Base-by-base conservation (phyloP, 2,113 vertebrate genomes). In the Urocolius indicus region DNA sequence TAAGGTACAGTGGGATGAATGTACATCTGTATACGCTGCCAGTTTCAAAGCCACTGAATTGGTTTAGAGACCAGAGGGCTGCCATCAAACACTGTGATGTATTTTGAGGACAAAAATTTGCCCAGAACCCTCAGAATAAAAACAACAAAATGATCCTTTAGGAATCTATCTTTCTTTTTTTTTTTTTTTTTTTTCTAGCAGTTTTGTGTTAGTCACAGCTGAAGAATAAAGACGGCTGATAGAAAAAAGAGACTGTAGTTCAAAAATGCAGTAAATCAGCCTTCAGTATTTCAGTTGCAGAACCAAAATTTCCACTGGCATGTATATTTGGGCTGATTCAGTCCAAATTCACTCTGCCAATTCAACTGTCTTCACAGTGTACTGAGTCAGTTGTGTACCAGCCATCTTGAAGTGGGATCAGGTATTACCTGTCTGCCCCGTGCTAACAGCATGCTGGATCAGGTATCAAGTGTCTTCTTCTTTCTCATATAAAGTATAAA, bases 361-460 rank as follows among this genome's bases (percentile, higher is more conserved):
- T 82, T 75, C 57, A 82, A 48, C 34, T 0, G 0, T 10, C 45
- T 75, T 34, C 3, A 0, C 32, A 46, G n/a, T 9, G 30, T 49
- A 79, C 63, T 14, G 32, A 63, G 43, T 63, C 68, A 71, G 51
- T 54, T 5, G 1, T 34, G 43, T 32, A 26, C 36, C 52, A 84
- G 79, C 75, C 79, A 54, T 63, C 88, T 43, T 54, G 46, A 54
- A 66, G 41, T 8, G 59, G 36, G 59, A 85, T 92, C 79, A 54
- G 36, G 32, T 46, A 29, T n/a, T 43, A 41, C 76, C 79, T 93
- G 63, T 32, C 75, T 73, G 58, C 67, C 19, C n/a, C 2, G 0
- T 51, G 59, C 41, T 51, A 58, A 24, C n/a, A 54, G 29, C 2
- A 0, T 13, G 29, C 22, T 69, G 29, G 36, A 27, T 88, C 72